Evolutionary conservation across 2,113 vertebrate species (phyloP), one percentile per base, ranked within the genome.

Genomic region (Osmerus mordax): DNA sequence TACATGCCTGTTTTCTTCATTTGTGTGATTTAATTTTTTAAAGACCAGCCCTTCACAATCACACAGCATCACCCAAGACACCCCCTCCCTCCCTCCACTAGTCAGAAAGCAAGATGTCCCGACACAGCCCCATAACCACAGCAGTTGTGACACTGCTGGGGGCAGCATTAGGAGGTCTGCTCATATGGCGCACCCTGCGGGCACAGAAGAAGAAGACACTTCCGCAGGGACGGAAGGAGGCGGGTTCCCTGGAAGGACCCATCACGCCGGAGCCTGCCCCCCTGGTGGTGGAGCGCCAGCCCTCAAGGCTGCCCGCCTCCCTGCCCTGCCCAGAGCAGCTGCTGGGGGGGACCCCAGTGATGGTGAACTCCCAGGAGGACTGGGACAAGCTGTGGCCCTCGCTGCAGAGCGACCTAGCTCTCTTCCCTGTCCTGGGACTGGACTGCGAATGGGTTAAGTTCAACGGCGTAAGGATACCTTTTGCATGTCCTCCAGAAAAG

Each of bases 361-460:
- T 91, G n/a, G 91, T 99, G 84, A 95, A 93, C 84, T 91, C 89
- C 6, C 85, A 85, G 29, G 90, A 91, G 19, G 94, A 97, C 7
- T 99, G 96, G 96, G 87, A 90, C 76, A 77, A 68, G 52, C 84
- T 94, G 16, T 94, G 95, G 92, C 94, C 93, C 0, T 79, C 88
- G 62, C 87, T 99, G 81, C 90, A 92, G 61, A 82, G 88, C 60
- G 95, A 98, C 55, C 85, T 98, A 84, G 84, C 89, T 1, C 84
- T 86, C 61, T 89, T 91, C 79, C 95, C 96, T 0, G 95, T 97
- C 13, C 94, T 99, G 82, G 97, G 97, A 61, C 88, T 99, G 0
- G 97, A 99, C 86, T 99, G 97, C 83, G 97, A 99, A 91, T 99
- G 97, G 97, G 97, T 99, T 94, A 96, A 95, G 71, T 55, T 28